A percentile compares a stretch with the other conserved stretches of the same genome.
Conservation (phyloP, 23 tunicate genomes). For the Ascidia mentula region DNA sequence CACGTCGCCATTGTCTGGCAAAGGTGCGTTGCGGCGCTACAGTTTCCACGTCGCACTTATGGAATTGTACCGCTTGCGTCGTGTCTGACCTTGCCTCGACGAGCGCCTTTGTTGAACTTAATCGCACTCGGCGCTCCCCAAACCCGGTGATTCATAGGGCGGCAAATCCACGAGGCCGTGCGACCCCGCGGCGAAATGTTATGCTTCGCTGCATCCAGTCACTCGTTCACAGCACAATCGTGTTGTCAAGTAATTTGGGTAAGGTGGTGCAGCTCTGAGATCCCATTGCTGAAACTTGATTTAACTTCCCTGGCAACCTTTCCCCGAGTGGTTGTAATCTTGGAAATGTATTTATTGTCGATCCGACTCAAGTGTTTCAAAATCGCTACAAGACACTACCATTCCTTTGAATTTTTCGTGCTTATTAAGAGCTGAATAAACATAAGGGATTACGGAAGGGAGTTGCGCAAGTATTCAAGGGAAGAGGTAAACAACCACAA, state of each 20-base stretch:
- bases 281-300: no score
- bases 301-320: no score
- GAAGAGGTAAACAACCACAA: no score
- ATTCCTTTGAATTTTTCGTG: no score
- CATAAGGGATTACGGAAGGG: no score
- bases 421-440: no score
- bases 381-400: no score
- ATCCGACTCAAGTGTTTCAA: no score
- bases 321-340: no score
- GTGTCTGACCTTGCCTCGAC: neutral
- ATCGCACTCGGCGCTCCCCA: constrained; percentile 4
- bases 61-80: neutral
- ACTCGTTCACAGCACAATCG: neutral
- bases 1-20: neutral
- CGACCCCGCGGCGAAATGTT: constrained; percentile 10
- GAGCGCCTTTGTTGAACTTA: constrained; percentile 4
- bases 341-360: no score
- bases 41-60: neutral
- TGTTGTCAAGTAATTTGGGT: neutral
- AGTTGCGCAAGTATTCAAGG: no score
- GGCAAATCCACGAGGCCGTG: neutral
- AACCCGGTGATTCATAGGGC: constrained; percentile 2
- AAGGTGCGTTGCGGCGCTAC: neutral
- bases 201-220: neutral
- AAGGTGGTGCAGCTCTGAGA: neutral